Percentiles rank a stretch among this genome's conserved stretches.
Conservation (phyloP, 2,888 invertebrate genomes). For the Automeris io region DNA sequence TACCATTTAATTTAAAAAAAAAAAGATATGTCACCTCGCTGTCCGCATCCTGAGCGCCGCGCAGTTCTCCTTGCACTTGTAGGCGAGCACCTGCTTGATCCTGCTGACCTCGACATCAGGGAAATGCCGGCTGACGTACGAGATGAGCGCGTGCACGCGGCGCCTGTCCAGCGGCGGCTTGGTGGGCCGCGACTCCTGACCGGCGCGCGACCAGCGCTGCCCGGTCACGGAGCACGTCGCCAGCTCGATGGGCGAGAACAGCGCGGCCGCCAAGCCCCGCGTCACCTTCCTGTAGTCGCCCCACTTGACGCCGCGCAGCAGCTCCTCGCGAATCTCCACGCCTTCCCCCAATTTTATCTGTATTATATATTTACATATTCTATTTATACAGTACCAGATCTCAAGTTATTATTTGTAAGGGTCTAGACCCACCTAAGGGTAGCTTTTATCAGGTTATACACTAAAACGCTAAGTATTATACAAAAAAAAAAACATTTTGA, state of each 20-base stretch:
- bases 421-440: too few relatives aligned
- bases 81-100: conserved; percentile 86
- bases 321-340: conserved; percentile 83
- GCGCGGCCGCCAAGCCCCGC: conserved; percentile 83
- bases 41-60: conserved; percentile 85
- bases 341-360: conserved; percentile 85
- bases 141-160: conserved; percentile 85
- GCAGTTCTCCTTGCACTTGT: conserved; percentile 87
- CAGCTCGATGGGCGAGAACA: conserved; percentile 84
- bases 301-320: conserved; percentile 84
- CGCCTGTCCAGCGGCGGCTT: conserved; percentile 84
- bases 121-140: conserved; percentile 84
- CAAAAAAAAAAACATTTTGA: too few relatives aligned
- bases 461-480: too few relatives aligned
- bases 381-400: too few relatives aligned
- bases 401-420: too few relatives aligned
- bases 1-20: too few relatives aligned
- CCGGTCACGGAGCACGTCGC: conserved; percentile 86
- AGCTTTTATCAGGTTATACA: too few relatives aligned
- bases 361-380: too few relatives aligned
- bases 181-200: conserved; percentile 83
- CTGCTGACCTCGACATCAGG: conserved; percentile 85
- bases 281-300: conserved; percentile 85
- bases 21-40: conserved; percentile 73
- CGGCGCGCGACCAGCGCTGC: conserved; percentile 85